These are phyloP conservation scores for Platygyra sinensis DNA, from an alignment of 64 coral and sea anemone genomes.

Conservation along the genomic window DNA sequence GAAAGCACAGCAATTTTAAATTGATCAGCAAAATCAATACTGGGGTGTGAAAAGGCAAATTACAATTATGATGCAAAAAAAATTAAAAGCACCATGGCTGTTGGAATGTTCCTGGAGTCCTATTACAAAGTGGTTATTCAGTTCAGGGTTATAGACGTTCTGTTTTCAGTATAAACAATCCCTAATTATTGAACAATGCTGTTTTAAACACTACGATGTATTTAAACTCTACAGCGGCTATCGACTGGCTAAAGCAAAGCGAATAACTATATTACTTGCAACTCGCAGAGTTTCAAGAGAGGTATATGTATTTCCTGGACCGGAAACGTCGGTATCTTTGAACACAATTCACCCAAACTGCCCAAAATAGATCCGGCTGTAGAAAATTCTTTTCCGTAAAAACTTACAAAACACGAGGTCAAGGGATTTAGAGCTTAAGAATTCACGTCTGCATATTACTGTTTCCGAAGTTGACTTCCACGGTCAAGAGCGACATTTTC, in stretches of 20 bases:
- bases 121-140: background rate
- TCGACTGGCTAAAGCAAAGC: background rate
- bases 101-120: background rate
- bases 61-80: background rate
- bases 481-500: background rate
- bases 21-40: background rate
- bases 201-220: background rate
- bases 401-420: background rate
- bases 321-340: background rate
- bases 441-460: slow-evolving; percentile 3
- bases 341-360: background rate
- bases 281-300: background rate
- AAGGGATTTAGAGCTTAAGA: background rate
- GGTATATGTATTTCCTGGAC: slow-evolving; percentile 26
- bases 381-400: background rate
- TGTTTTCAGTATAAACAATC: slow-evolving; percentile 11
- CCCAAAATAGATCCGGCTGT: background rate
- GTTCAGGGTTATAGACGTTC: background rate
- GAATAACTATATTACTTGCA: background rate
- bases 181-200: background rate
- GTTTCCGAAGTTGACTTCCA: background rate
- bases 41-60: background rate
- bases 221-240: background rate
- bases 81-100: background rate
- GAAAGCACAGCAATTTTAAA: background rate